Percentiles rank a stretch among this genome's conserved stretches.
Conservation (phyloP, 2,113 vertebrate species). For the Pardalotus punctatus region DNA sequence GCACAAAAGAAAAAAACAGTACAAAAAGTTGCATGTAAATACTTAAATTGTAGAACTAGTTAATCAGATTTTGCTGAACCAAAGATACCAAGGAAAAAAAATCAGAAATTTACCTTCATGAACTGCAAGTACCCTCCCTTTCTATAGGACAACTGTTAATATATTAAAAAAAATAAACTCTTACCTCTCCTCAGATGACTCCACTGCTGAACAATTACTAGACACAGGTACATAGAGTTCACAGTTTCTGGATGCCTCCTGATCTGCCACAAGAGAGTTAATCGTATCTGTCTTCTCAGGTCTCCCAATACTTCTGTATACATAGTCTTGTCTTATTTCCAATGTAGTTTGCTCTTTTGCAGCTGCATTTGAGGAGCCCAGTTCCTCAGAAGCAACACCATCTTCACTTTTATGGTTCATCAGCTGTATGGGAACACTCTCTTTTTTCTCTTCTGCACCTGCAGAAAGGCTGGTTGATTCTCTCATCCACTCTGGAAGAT, state of each 20-base stretch:
- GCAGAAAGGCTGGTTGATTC: background rate
- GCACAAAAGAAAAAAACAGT: background rate
- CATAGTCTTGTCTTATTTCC: background rate
- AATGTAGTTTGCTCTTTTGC: background rate
- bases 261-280: background rate
- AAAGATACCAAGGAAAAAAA: background rate
- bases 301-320: background rate
- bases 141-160: background rate
- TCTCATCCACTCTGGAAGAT: background rate
- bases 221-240: background rate
- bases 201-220: background rate
- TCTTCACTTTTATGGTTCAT: background rate
- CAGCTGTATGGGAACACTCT: background rate
- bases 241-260: background rate
- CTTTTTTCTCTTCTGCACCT: background rate
- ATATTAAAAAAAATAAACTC: background rate
- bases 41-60: background rate
- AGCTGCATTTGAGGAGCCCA: background rate
- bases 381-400: background rate
- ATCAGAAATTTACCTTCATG: background rate
- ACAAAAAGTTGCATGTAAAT: background rate
- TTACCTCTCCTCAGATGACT: slow-evolving; percentile 35
- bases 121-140: background rate
- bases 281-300: background rate
- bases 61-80: background rate